Evolutionary conservation across 2,113 vertebrate species (phyloP).

Genomic region (Calidris pugnax): DNA sequence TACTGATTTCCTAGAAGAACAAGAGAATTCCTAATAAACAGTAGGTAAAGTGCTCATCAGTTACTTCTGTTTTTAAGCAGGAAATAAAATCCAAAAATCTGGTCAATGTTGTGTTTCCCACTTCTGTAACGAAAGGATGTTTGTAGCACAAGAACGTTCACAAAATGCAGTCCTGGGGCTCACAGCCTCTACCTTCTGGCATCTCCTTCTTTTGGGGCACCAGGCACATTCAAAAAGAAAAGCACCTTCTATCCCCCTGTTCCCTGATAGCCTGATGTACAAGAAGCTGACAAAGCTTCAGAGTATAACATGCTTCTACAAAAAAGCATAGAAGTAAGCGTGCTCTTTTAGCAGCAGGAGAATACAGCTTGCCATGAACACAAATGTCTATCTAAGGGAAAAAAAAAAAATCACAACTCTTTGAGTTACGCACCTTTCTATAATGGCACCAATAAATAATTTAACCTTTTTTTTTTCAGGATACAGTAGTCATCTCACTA

Average conservation of each 20-base stretch:
- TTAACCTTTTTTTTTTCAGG: background rate
- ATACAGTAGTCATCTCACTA: background rate
- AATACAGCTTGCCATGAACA: background rate
- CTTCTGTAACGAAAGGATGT: background rate
- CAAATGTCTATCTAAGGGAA: background rate
- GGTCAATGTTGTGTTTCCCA: background rate
- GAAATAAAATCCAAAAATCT: background rate
- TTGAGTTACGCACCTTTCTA: fast-evolving
- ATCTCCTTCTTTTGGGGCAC: background rate
- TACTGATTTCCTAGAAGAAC: conserved; percentile 74
- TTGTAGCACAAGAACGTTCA: background rate
- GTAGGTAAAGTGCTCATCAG: background rate
- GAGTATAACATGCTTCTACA: background rate
- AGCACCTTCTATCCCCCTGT: background rate
- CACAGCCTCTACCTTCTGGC: background rate
- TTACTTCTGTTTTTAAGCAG: background rate
- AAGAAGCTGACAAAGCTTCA: background rate
- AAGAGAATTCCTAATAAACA: background rate
- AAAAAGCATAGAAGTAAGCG: background rate
- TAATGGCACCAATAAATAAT: background rate
- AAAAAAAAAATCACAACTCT: background rate
- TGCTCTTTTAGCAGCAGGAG: background rate
- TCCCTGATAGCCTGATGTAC: background rate
- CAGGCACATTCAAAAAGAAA: background rate
- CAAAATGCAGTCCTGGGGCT: background rate